Evolutionary conservation across 1,140 invertebrate genomes (phyloP), one percentile per base, ranked within the genome.

Genomic region (Brachionus calyciflorus): DNA sequence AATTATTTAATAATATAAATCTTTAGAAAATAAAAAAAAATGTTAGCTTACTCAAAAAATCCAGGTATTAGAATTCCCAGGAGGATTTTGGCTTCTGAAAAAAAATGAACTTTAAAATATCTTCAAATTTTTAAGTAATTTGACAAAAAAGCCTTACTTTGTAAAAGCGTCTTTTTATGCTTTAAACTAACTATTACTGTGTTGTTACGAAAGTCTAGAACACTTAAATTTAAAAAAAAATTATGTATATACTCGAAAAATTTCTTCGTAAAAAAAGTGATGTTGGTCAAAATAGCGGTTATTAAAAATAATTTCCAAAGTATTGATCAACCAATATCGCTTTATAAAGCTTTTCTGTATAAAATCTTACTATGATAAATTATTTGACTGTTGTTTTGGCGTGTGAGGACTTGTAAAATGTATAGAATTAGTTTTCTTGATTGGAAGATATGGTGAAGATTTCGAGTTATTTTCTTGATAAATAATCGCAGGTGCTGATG

Each of bases 1-100:
- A 68, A 41, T 68, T 68, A 48, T 48, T 46, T 3, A n/a, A n/a
- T n/a, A n/a, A n/a, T n/a, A n/a, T n/a, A n/a, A n/a, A n/a, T n/a
- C n/a, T n/a, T n/a, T 30, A 37, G 48, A 48, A 51, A 70, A 21
- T 48, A n/a, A 3, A 49, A 70, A 19, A 33, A 48, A 33, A 30
- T n/a, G 21, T 6, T 33, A 30, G 28, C 69, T 73, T 46, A 73
- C 69, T 73, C 33, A 51, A 55, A 73, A 73, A 73, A 73, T 40
- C 69, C 69, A 21, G 69, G 69, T 55, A 73, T 55, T 9, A 73
- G 33, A 48, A 73, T 28, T n/a, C 51, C 40, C 30, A 73, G 51
- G 14, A 73, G 28, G 7, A 73, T 55, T 73, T 73, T 73, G 21
- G 51, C 21, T 41, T 37, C 69, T 73, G 3, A 9, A 70, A 70